phyloP scores from a whole-genome alignment of 2,888 invertebrate genomes.

The Hemicrepidius hirtus region DNA sequence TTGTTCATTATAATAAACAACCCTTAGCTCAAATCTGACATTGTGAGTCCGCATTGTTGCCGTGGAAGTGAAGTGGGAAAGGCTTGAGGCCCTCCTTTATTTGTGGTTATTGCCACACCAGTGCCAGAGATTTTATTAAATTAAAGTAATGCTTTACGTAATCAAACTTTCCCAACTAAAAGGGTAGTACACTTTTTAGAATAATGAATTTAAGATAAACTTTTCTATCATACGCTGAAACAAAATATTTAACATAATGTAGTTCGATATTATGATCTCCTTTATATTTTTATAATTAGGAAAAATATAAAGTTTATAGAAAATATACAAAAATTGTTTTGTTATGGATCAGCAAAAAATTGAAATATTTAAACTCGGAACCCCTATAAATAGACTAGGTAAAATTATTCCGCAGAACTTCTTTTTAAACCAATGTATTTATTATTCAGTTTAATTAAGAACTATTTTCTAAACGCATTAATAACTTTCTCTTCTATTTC shows the following conservation, averaged over 20 bases:
- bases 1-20: constrained; percentile 62
- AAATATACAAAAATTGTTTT: no score
- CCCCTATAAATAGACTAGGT: no score
- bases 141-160: constrained; percentile 37
- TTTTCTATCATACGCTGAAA: neutral
- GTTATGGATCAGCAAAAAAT: no score
- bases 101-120: constrained; percentile 49
- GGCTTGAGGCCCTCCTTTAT: constrained; percentile 47
- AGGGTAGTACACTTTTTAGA: neutral
- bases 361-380: no score
- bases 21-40: constrained; percentile 60
- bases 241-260: neutral
- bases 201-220: neutral
- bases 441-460: no score
- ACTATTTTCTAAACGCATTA: no score
- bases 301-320: no score
- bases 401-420: no score
- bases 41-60: constrained; percentile 55
- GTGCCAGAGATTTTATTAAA: constrained; percentile 45
- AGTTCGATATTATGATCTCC: no score
- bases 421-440: no score
- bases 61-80: constrained; percentile 52
- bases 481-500: no score
- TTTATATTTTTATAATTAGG: no score
- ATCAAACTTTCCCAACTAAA: constrained; percentile 25